A percentile compares a stretch with the other conserved stretches of the same genome.
Evolutionary conservation across 2,797 vertebrate genomes (phyloP).

Genomic region (Atherinosoma microstoma): DNA sequence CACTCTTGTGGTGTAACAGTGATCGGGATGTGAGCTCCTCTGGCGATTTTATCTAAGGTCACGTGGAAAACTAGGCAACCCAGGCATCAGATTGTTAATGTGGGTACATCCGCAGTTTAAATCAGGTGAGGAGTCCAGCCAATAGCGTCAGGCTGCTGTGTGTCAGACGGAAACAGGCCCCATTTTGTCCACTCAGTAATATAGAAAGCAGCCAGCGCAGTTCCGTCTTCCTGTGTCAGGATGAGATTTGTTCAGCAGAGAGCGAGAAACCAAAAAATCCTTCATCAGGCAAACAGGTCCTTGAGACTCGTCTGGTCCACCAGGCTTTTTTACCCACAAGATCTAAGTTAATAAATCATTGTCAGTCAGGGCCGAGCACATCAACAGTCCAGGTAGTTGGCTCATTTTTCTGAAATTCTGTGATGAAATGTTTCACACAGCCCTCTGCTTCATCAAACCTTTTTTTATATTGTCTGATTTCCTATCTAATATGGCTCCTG

Average conservation of each 20-base stretch:
- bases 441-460: constrained; percentile 35
- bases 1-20: constrained; percentile 55
- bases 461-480: constrained; percentile 50
- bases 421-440: constrained; percentile 58
- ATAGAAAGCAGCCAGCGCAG: constrained; percentile 57
- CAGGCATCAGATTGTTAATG: constrained; percentile 72
- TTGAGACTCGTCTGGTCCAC: constrained; percentile 46
- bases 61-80: constrained; percentile 81
- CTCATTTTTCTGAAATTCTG: constrained; percentile 64
- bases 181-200: constrained; percentile 37
- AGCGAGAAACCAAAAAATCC: constrained; percentile 28
- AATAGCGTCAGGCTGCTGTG: constrained; percentile 41
- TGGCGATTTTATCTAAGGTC: constrained; percentile 74
- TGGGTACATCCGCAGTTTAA: constrained; percentile 59
- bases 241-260: constrained; percentile 52
- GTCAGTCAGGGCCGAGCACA: constrained; percentile 34
- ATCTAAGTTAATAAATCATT: constrained; percentile 46
- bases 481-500: constrained; percentile 85
- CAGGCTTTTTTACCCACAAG: constrained; percentile 23
- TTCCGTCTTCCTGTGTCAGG: constrained; percentile 57
- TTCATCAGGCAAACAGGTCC: constrained; percentile 50
- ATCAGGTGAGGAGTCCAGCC: constrained; percentile 49
- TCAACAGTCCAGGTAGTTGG: constrained; percentile 54
- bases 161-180: constrained; percentile 44
- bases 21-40: constrained; percentile 58